Evolutionary conservation across 2,797 vertebrate genomes (phyloP).

Genomic region (Pempheris klunzingeri): DNA sequence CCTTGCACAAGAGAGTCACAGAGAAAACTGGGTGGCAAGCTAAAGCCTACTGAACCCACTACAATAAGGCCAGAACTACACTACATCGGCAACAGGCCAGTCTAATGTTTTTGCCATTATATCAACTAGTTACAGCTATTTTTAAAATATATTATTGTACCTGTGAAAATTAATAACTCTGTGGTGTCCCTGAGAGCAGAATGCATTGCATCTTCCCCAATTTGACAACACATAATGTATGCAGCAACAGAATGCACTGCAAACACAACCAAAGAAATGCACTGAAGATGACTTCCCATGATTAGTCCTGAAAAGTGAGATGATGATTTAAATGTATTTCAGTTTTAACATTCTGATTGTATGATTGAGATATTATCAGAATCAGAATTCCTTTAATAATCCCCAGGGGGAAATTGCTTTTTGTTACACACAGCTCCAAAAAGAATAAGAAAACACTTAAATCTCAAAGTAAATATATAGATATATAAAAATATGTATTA

Average conservation of each 20-base stretch:
- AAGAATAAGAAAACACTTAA: no score
- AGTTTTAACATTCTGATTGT: no score
- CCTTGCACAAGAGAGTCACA: background rate
- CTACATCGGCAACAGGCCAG: background rate
- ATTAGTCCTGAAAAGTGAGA: no score
- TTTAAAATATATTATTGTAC: background rate
- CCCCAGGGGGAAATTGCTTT: no score
- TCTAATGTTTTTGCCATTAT: background rate
- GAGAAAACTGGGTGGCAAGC: background rate
- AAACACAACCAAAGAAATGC: background rate
- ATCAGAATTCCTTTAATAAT: no score
- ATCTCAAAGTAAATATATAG: no score
- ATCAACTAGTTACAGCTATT: background rate
- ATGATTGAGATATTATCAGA: no score
- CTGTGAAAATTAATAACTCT: constrained; percentile 6
- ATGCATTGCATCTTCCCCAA: background rate
- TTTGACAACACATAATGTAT: background rate
- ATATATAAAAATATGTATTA: no score
- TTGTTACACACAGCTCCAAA: no score
- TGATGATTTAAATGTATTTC: no score
- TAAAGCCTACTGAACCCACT: background rate
- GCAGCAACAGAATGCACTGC: background rate
- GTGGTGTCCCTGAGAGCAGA: no score
- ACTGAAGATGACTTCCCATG: no score
- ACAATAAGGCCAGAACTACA: background rate